Conservation (phyloP, 2,888 invertebrate species). For the Gastracanthus pulcherrimus region DNA sequence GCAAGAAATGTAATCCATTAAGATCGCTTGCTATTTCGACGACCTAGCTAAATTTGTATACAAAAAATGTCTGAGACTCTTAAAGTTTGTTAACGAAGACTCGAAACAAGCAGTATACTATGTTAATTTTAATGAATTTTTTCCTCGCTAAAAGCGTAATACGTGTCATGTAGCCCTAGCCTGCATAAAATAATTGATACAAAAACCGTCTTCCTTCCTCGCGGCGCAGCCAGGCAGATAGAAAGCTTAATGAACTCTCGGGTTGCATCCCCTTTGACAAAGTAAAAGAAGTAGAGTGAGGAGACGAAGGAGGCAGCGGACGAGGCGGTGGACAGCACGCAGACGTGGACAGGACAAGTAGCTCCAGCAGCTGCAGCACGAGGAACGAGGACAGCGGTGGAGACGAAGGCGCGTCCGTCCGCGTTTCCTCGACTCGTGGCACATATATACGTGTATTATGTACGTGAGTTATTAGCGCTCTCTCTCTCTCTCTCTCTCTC, state of each 20-base stretch:
- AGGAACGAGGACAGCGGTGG: neutral
- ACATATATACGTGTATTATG: neutral
- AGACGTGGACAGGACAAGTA: no score
- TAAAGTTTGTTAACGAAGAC: no score
- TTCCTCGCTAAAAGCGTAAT: neutral
- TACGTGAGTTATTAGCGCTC: slow-evolving; percentile 24
- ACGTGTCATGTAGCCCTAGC: neutral
- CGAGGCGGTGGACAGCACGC: no score
- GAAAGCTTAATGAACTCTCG: slow-evolving; percentile 3
- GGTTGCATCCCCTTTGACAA: neutral
- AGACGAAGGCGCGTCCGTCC: no score
- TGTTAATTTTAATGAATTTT: neutral
- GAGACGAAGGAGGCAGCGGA: neutral
- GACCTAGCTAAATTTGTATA: no score
- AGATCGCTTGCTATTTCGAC: no score
- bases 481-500: neutral
- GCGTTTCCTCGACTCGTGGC: no score
- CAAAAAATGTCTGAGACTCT: no score
- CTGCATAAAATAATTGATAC: neutral
- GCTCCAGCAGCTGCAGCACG: neutral
- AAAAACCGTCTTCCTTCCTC: neutral
- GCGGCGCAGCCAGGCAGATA: neutral
- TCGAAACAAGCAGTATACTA: neutral
- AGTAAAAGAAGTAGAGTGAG: neutral
- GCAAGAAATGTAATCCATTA: no score